Percentiles rank a stretch among this genome's conserved stretches.
phyloP scores from a whole-genome alignment of 2,113 vertebrate genomes.

The Muntiacus reevesi region DNA sequence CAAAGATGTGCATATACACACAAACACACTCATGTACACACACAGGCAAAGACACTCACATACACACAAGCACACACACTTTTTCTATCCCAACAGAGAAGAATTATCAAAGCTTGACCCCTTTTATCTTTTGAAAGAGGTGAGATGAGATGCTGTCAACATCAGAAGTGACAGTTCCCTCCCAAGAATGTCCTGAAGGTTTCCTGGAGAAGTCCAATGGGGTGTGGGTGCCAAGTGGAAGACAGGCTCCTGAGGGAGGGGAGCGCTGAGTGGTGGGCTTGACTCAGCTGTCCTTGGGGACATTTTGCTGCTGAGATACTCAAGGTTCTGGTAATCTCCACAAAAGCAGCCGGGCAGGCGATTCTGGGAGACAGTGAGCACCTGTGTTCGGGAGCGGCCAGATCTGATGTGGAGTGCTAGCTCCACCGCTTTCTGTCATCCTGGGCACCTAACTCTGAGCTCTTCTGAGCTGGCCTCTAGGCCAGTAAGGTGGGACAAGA shows the following conservation, averaged over 20 bases:
- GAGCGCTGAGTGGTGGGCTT: background rate
- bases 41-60: background rate
- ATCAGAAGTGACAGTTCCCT: background rate
- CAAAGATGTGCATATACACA: background rate
- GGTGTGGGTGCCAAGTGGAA: background rate
- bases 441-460: background rate
- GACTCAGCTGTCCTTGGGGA: fast-evolving
- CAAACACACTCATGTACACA: background rate
- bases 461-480: background rate
- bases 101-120: background rate
- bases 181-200: background rate
- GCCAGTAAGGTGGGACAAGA: background rate
- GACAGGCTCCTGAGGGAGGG: background rate
- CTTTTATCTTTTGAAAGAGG: background rate
- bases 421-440: background rate
- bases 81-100: background rate
- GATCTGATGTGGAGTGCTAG: background rate
- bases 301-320: background rate
- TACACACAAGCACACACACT: background rate
- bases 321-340: background rate
- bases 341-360: background rate
- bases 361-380: background rate
- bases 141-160: background rate
- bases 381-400: fast-evolving
- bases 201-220: fast-evolving